Conservation (phyloP, 2,888 invertebrate genomes). For the Callyntrura sp. region DNA sequence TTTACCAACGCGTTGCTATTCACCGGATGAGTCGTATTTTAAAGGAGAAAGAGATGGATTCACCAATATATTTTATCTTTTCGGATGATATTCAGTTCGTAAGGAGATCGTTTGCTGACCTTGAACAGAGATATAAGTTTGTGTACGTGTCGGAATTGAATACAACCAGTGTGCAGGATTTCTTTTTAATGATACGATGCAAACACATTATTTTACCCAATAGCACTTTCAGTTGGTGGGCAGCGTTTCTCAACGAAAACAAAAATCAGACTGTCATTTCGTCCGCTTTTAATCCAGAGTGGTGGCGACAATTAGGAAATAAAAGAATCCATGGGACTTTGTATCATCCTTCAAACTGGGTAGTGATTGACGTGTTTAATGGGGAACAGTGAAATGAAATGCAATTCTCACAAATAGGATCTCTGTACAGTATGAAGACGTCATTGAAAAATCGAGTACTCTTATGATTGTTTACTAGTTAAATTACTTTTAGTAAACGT, state of each 20-base stretch:
- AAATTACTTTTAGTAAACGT: too few relatives aligned
- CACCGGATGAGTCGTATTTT: not conserved
- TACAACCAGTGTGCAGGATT: constrained; percentile 18
- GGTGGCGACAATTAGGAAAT: not conserved
- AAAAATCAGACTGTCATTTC: not conserved
- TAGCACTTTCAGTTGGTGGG: constrained; percentile 38
- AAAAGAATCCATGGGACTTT: not conserved
- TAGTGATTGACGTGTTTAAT: not conserved
- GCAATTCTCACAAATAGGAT: too few relatives aligned
- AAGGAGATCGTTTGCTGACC: not conserved
- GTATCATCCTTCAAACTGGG: constrained; percentile 32
- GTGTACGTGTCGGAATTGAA: constrained; percentile 16
- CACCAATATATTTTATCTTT: constrained; percentile 14
- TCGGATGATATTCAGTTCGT: constrained; percentile 13
- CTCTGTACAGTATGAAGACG: too few relatives aligned
- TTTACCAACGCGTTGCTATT: not conserved
- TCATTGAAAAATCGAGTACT: too few relatives aligned
- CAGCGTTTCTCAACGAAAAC: not conserved
- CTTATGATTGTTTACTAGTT: too few relatives aligned
- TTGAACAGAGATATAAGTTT: not conserved
- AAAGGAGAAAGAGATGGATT: not conserved
- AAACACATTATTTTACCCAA: constrained; percentile 29
- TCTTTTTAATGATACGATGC: constrained; percentile 29
- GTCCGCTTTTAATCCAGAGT: not conserved
- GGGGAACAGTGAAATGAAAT: constrained; percentile 4